Percentiles rank a stretch among this genome's conserved stretches.
Evolutionary conservation across 2,797 vertebrate species (phyloP).

Genomic region (Esox lucius): DNA sequence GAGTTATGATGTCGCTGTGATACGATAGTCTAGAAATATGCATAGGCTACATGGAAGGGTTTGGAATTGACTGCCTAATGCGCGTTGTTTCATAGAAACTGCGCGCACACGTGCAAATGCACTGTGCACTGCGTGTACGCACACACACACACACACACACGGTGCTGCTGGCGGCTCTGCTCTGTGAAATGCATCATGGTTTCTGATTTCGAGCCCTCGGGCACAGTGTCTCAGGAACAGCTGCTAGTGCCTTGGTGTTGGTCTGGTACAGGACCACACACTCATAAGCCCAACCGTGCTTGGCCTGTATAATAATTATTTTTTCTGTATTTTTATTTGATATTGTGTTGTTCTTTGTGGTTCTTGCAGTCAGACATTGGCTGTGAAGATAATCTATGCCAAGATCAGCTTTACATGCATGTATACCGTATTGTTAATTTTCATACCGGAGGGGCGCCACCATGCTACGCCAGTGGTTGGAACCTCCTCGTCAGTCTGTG

Average conservation of each 20-base stretch:
- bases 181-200: slow-evolving; percentile 61
- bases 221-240: slow-evolving; percentile 59
- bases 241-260: slow-evolving; percentile 52
- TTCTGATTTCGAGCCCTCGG: slow-evolving; percentile 37
- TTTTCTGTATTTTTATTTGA: too few relatives aligned
- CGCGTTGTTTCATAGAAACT: slow-evolving; percentile 11
- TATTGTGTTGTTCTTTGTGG: too few relatives aligned
- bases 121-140: background rate
- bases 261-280: slow-evolving; percentile 26
- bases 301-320: too few relatives aligned
- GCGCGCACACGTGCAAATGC: background rate
- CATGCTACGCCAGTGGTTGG: too few relatives aligned
- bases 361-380: too few relatives aligned
- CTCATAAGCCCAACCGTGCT: slow-evolving; percentile 15
- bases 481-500: slow-evolving; percentile 31
- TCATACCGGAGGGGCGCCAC: too few relatives aligned
- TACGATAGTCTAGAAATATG: background rate
- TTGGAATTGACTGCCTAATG: background rate
- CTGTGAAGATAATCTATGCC: too few relatives aligned
- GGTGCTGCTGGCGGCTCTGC: slow-evolving; percentile 26
- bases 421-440: too few relatives aligned
- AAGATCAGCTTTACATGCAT: too few relatives aligned
- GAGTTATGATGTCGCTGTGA: background rate
- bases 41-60: background rate
- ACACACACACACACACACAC: slow-evolving; percentile 18